Evolutionary conservation across 2,888 invertebrate species (phyloP).

Genomic region (Myopa testacea): DNA sequence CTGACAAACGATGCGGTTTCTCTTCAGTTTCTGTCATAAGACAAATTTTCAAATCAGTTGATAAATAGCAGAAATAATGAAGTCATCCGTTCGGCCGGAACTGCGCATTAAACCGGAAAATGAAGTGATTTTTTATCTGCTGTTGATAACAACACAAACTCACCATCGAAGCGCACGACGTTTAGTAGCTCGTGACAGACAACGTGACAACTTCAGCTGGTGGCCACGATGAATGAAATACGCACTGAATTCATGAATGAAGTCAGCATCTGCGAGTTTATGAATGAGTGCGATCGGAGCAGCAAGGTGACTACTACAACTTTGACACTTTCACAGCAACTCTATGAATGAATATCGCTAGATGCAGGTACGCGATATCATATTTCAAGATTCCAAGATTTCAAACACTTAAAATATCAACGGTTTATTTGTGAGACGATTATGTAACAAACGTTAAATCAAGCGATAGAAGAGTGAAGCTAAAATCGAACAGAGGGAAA

Average conservation of each 20-base stretch:
- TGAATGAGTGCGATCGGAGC: constrained; percentile 18
- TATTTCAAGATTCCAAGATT: constrained; percentile 43
- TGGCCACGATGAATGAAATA: not conserved
- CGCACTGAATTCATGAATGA: constrained; percentile 1
- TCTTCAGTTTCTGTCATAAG: too few species aligned
- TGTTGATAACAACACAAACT: constrained; percentile 44
- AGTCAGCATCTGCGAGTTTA: constrained; percentile 1
- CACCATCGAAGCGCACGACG: constrained; percentile 48
- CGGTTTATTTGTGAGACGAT: too few species aligned
- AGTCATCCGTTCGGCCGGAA: not conserved
- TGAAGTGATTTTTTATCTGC: not conserved
- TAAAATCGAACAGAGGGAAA: too few species aligned
- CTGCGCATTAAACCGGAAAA: constrained; percentile 40
- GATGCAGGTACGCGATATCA: constrained; percentile 37
- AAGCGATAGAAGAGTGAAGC: too few species aligned
- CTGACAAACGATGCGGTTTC: too few species aligned
- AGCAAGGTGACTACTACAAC: constrained; percentile 1
- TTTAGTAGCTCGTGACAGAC: constrained; percentile 6
- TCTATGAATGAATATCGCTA: not conserved
- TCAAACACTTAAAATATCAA: constrained; percentile 36
- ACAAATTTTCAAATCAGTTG: not conserved
- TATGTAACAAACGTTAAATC: too few species aligned
- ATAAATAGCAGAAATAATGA: not conserved
- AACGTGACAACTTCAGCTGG: not conserved
- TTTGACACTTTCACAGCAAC: not conserved